Base-by-base conservation (phyloP, 2,888 invertebrate genomes). In the Chymomyza fuscimana region DNA sequence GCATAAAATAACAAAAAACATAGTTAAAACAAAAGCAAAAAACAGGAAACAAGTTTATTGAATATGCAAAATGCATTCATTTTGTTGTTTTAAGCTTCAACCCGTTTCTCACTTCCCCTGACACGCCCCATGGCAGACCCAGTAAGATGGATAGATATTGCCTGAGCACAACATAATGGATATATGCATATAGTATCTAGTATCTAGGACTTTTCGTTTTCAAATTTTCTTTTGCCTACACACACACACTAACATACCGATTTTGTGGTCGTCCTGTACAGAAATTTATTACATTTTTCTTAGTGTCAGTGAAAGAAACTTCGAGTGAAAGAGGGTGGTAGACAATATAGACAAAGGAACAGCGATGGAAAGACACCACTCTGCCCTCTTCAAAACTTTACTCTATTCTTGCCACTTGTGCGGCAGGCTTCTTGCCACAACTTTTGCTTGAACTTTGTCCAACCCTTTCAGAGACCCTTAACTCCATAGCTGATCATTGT, bases 251-350 rank as follows among this genome's bases (percentile, higher is more conserved):
- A 16, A 72, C 36, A 77, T 67, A 70, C 62, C 76, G 69, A 82
- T 78, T 80, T 83, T 84, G 86, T 85, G 83, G 86, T 80, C 81
- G 83, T 78, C 82, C 77, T 85, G 78, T 84, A 77, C 77, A 74
- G 78, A 84, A 85, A 84, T 86, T 84, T 84, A 85, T 83, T 81
- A 80, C 86, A 81, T 82, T 84, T 84, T 80, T 81, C 76, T 77
- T 46, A 12, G 40, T 46, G 16, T 12, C 32, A 22, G 59, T 36
- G 19, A 54, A 32, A 58, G 19, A 32, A 36, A 52, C 15, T 32
- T 32, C 7, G 32, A 66, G 63, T 36, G 29, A 69, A 63, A 64
- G 70, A 40, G 40, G n/a, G 16, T 15, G 36, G 5, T 16, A 32
- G n/a, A n/a, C n/a, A 16, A 12, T 60, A 40, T 6, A 29, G 32